Evolutionary conservation across 2,113 vertebrate genomes (phyloP), one percentile per base, ranked within the genome.

Genomic region (Benitochromis conjunctus): DNA sequence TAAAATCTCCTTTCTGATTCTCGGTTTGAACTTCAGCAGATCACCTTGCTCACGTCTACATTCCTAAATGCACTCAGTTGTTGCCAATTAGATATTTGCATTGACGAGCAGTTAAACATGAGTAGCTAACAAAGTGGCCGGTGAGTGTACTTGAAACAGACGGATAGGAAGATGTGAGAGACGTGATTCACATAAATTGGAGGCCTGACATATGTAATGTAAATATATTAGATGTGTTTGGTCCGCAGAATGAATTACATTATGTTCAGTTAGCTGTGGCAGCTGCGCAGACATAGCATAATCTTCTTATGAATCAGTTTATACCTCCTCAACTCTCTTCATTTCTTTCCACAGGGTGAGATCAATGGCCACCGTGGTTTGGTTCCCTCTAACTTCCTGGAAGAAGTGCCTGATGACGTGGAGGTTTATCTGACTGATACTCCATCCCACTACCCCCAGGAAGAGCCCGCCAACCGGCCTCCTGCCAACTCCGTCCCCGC

Each of bases 301-400:
- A 51, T 31, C 71, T 21, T 21, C 19, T 34, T 53, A 14, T n/a
- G 10, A 51, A 48, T n/a, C 31, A 18, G 46, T 76, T 51, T 53
- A 53, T 53, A 18, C 46, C 26, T 36, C 34, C 34, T 51, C 79
- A 58, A 3, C 54, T 53, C 29, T 31, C 53, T 66, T 43, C 11
- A 6, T 79, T 21, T 34, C 46, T 46, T 1, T 55, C 29, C 5
- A 14, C 91, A 99, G 99, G 98, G 98, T 51, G 97, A 99, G 77
- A 95, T 99, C 38, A 98, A 98, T 77, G 97, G 98, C 81, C 97
- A 96, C 84, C 96, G 97, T 5, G 98, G 98, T 38, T 96, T 99
- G 91, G 98, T 99, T 81, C 99, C 99, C 1, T 99, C 99, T 54
- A 99, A 99, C 95, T 99, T 99, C 94, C 95, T 99, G 92, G 97